Base-by-base conservation (phyloP, 92 coral and sea anemone genomes). In the Phenganax marumi region DNA sequence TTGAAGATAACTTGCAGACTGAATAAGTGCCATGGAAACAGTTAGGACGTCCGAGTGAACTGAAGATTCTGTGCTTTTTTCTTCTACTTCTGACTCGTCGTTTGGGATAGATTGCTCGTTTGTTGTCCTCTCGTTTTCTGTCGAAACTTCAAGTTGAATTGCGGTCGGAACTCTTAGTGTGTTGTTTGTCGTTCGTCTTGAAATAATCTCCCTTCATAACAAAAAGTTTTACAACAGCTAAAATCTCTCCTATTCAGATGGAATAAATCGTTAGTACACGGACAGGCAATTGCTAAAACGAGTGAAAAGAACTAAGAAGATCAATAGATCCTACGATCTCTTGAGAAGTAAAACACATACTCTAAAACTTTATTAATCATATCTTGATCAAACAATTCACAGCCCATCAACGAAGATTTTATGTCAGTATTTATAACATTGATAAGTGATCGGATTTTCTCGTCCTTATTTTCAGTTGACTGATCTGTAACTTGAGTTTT, bases 71-170 rank as follows among this genome's bases (percentile, higher is more conserved):
- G 48, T 8, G n/a, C 56, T 18, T 12, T 11, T 7, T 21, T 58
- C 82, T 13, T 77, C 82, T 43, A 0, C 3, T 10, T 50, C 76
- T 14, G 13, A 1, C 61, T 77, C 82, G 24, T 77, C 71, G 48
- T 77, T 77, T 33, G 71, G 82, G 43, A 43, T 52, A 49, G 70
- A 22, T 47, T 77, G 57, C 33, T 77, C 82, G 8, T 17, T 77
- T 50, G 57, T 9, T 5, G 55, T 46, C 54, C 26, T 39, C 8
- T 58, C 71, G 43, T 58, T 62, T 39, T 12, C 43, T 13, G 6
- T 12, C 48, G 71, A 6, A 24, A 64, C 25, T 13, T 64, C 70
- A 22, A 0, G 10, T 22, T 64, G 12, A 22, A 64, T 25, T 22
- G 43, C 5, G 12, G 13, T 64, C 26, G 70, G 10, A 19, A 46